These are phyloP conservation scores for Phrynocephalus vlangalii DNA, from an alignment of 2,797 vertebrate genomes.

Conservation along the genomic window DNA sequence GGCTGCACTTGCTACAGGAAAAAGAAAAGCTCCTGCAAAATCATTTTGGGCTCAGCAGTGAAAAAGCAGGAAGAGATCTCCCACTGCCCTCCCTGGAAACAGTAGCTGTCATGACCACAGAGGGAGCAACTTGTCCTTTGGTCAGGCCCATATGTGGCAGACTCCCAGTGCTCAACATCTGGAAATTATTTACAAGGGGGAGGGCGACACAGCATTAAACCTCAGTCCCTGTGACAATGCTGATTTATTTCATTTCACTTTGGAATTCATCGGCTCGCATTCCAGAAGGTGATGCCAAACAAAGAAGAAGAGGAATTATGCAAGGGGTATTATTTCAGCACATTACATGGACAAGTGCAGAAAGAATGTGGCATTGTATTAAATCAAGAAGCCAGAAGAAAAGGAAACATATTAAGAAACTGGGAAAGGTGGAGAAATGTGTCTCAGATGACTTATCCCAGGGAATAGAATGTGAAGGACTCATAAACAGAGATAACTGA, in stretches of 20 bases:
- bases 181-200: slow-evolving; percentile 74
- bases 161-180: slow-evolving; percentile 73
- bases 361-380: background rate
- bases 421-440: slow-evolving; percentile 3
- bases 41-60: slow-evolving; percentile 20
- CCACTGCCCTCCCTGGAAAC: slow-evolving; percentile 60
- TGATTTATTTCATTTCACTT: slow-evolving; percentile 43
- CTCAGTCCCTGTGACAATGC: slow-evolving; percentile 61
- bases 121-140: slow-evolving; percentile 68
- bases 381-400: slow-evolving; percentile 26
- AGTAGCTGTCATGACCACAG: slow-evolving; percentile 65
- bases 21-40: slow-evolving; percentile 42
- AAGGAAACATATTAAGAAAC: slow-evolving; percentile 8
- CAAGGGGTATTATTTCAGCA: background rate
- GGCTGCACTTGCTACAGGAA: slow-evolving; percentile 24
- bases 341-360: background rate
- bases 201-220: slow-evolving; percentile 37
- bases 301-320: slow-evolving; percentile 41
- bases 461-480: slow-evolving; percentile 23
- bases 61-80: slow-evolving; percentile 30
- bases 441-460: background rate
- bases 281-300: slow-evolving; percentile 36
- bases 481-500: slow-evolving; percentile 13
- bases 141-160: slow-evolving; percentile 67
- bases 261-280: slow-evolving; percentile 46